Base-by-base conservation (phyloP, 2,888 invertebrate genomes). In the Nemotelus nigrinus region DNA sequence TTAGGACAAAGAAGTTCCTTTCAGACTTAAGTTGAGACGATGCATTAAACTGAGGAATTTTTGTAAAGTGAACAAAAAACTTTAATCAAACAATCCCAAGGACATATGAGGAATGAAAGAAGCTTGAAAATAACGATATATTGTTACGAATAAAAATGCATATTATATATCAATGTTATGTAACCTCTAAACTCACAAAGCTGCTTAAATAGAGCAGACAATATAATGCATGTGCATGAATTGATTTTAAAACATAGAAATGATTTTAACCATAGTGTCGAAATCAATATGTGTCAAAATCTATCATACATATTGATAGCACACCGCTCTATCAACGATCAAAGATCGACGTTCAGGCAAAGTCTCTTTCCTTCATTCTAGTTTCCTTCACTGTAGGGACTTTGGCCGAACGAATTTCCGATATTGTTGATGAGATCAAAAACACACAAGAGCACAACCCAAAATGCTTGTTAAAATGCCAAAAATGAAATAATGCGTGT, bases 151-250 rank as follows among this genome's bases (percentile, higher is more conserved):
- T 50, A 48, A 58, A 72, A 10, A 60, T 63, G 63, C n/a, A 74
- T 43, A 55, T 7, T 67, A 67, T 45, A 47, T 47, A 45, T 55
- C 6, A 71, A 55, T 55, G 44, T 55, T 55, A 74, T 48, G 48
- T 25, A 25, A 25, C 25, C 25, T 25, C 25, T 25, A 25, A 25
- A 25, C 25, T 25, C 25, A 25, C 25, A 25, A 25, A 25, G 25
- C 25, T 25, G 25, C 25, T 25, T 25, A 25, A 25, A 25, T 25
- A 25, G 25, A 25, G 25, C 25, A 25, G 25, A 76, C 60, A 76
- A 76, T 76, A 76, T 76, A 76, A 76, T 76, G 65, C 76, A 76
- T 76, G 76, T 76, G 76, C 65, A 76, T 25, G 25, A 25, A 25
- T 76, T 65, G 53, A 55, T 76, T 76, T 67, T 76, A 25, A 25